Base-by-base conservation (phyloP, 2,888 invertebrate genomes). In the Bellardia pandia region DNA sequence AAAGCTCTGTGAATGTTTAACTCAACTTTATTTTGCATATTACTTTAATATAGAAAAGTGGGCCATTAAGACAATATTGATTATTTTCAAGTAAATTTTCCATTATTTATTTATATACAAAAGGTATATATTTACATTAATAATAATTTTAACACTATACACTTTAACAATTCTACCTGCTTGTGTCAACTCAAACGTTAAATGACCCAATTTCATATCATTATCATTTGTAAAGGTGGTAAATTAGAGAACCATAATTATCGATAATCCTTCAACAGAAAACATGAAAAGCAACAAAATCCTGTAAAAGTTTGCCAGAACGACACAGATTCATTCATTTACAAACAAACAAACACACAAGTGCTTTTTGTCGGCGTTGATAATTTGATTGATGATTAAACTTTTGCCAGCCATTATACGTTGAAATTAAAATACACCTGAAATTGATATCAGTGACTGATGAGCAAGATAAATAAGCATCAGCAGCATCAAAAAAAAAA, bases 321-420 rank as follows among this genome's bases (percentile, higher is more conserved):
- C 37, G 45, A 45, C 13, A 45, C 45, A 45, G 45, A 45, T 13
- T 13, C 45, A 13, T 2, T 13, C 45, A 45, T 13, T 1, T 2
- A 45, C 13, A 45, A 3, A 45, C 45, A 45, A 11, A 13, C 45
- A 45, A 13, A 56, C 23, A 56, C 9, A 9, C 23, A 16, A 3
- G 2, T 23, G 3, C 6, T 53, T 64, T 66, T 51, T n/a, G 40
- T 33, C 8, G 11, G 45, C 16, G 56, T 37, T 69, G 16, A 58
- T 40, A 37, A 56, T 60, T 60, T 79, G 78, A 79, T 79, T 79
- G 69, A 69, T 79, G 69, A 79, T 79, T 69, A 48, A 69, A 58
- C 58, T 78, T 69, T 68, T 48, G 30, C 40, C 77, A 53, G 58
- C 6, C 56, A 58, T 78, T 58, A 33, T 68, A 13, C 45, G 30